Evolutionary conservation across 2,888 invertebrate genomes (phyloP).

Genomic region (Catocala nupta): DNA sequence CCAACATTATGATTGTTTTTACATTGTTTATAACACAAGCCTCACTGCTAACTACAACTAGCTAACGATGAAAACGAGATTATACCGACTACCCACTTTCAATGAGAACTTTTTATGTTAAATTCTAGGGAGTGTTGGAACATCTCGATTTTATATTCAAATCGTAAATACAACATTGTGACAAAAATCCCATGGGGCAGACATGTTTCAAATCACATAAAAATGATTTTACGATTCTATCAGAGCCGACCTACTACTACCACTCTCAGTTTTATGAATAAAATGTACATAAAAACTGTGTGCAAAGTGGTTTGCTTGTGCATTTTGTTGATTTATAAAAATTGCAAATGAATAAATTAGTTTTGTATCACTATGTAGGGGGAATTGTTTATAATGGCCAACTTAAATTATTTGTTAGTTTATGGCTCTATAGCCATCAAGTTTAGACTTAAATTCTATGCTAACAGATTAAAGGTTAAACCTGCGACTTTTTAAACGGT

Average conservation of each 20-base stretch:
- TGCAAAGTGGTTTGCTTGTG: slow-evolving; percentile 55
- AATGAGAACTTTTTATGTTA: no score
- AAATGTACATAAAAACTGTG: slow-evolving; percentile 71
- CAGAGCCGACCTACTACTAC: slow-evolving; percentile 64
- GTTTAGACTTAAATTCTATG: no score
- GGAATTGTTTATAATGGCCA: neutral
- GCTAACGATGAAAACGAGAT: no score
- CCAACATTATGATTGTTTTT: no score
- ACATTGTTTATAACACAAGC: no score
- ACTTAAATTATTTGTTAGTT: neutral
- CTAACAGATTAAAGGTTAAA: no score
- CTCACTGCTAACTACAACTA: no score
- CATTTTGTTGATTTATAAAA: slow-evolving; percentile 42
- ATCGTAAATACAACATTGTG: slow-evolving; percentile 79
- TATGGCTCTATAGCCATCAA: no score
- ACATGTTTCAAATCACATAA: slow-evolving; percentile 75
- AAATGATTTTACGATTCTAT: slow-evolving; percentile 83
- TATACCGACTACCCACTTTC: no score
- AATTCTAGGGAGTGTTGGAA: slow-evolving; percentile 30
- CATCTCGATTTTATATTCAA: slow-evolving; percentile 53
- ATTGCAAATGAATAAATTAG: slow-evolving; percentile 17
- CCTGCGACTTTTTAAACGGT: no score
- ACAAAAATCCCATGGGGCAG: slow-evolving; percentile 73
- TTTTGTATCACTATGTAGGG: slow-evolving; percentile 16
- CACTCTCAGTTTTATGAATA: slow-evolving; percentile 75